phyloP scores from a whole-genome alignment of 2,113 vertebrate species.

The Phrynosoma platyrhinos region DNA sequence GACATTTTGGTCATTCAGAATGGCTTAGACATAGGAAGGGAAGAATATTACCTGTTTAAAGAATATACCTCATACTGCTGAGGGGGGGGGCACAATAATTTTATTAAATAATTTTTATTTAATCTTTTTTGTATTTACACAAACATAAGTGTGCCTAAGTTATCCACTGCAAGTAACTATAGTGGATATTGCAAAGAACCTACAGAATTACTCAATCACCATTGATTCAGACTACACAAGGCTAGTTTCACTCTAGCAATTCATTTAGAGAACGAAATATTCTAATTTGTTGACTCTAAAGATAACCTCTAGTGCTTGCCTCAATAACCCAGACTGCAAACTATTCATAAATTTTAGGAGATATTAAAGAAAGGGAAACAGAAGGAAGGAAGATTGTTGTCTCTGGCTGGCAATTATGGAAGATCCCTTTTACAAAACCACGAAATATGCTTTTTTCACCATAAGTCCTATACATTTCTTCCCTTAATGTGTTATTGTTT shows the following conservation, averaged over 20 bases:
- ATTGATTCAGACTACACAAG: constrained; percentile 9
- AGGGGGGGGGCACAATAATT: accelerated
- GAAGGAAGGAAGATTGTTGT: neutral
- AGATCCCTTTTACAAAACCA: neutral
- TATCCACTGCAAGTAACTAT: neutral
- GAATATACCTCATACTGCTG: neutral
- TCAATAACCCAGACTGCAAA: constrained; percentile 24
- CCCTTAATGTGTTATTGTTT: neutral
- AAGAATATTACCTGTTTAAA: neutral
- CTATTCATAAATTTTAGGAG: constrained; percentile 27
- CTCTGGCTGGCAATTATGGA: neutral
- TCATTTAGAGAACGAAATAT: constrained; percentile 12
- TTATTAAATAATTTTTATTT: constrained; percentile 8
- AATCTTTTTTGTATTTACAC: neutral
- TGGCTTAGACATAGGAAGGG: neutral
- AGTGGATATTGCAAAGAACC: neutral
- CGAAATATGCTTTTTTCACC: no score
- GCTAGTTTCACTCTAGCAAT: neutral
- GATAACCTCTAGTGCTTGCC: constrained; percentile 17
- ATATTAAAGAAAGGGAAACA: constrained; percentile 20
- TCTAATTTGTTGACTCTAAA: constrained; percentile 42
- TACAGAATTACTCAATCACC: neutral
- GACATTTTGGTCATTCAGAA: neutral
- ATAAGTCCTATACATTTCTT: neutral
- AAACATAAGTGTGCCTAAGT: neutral